phyloP scores from a whole-genome alignment of 2,888 invertebrate genomes.

The Hirtodrosophila histrioides region DNA sequence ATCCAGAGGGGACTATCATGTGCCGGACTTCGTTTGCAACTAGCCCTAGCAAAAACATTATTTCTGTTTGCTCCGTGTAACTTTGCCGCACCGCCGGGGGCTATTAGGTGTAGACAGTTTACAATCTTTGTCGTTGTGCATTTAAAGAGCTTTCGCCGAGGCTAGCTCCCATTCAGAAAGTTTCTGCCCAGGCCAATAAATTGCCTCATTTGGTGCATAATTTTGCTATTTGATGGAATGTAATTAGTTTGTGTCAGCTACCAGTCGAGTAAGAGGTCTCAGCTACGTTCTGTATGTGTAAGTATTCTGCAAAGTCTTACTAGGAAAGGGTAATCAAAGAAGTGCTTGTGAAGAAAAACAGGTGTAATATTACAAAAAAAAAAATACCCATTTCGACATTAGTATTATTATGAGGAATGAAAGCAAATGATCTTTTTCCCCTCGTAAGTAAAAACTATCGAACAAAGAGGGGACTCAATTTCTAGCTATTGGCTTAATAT shows the following conservation, averaged over 20 bases:
- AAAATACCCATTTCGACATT: too few relatives aligned
- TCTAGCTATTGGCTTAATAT: too few relatives aligned
- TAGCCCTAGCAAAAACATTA: slow-evolving; percentile 24
- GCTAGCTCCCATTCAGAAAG: slow-evolving; percentile 44
- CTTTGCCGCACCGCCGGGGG: slow-evolving; percentile 38
- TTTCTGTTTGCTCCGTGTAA: slow-evolving; percentile 49
- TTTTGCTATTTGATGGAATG: slow-evolving; percentile 72
- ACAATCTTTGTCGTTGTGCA: slow-evolving; percentile 70
- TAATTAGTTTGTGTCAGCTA: slow-evolving; percentile 79
- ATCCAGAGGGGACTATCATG: slow-evolving; percentile 59
- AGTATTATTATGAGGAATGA: too few relatives aligned
- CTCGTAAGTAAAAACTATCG: too few relatives aligned
- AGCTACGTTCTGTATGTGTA: too few relatives aligned
- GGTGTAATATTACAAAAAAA: too few relatives aligned
- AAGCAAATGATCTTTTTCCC: too few relatives aligned
- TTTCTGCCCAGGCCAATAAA: slow-evolving; percentile 50
- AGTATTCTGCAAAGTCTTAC: too few relatives aligned
- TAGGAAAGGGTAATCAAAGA: too few relatives aligned
- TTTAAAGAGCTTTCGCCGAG: slow-evolving; percentile 53
- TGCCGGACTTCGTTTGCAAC: slow-evolving; percentile 25
- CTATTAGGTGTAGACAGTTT: slow-evolving; percentile 78
- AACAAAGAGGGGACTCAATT: too few relatives aligned
- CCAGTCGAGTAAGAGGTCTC: slow-evolving; percentile 1
- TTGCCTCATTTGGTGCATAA: slow-evolving; percentile 73
- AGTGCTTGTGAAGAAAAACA: too few relatives aligned